Base-by-base conservation (phyloP, 2,797 vertebrate genomes). In the Clangula hyemalis region DNA sequence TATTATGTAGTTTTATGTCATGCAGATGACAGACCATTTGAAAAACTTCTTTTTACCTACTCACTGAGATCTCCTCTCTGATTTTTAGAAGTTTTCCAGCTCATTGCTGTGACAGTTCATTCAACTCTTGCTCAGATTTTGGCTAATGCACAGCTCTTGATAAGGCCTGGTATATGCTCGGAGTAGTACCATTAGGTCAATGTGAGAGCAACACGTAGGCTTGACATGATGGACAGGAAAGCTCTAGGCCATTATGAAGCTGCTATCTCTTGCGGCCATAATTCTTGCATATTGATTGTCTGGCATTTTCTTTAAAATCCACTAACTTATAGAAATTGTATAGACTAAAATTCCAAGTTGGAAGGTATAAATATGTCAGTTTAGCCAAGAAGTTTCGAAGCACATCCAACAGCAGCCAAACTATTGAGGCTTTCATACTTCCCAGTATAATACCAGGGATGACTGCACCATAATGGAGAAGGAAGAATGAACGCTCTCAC, bases 21-120 rank as follows among this genome's bases (percentile, higher is more conserved):
- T 1, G 0, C 0, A 4, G 24, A 18, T 74, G n/a, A 49, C 3
- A 56, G 3, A 4, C 6, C 4, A 53, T 56, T 39, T 66, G 19
- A 64, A 85, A 28, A 85, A 13, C 0, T 32, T 79, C 17, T 17
- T 43, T 3, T 68, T 20, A 65, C 15, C 24, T 49, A 3, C 0
- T 0, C 4, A 15, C 10, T 54, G 51, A 49, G 54, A 60, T 16
- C 20, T 79, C 66, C 15, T 54, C 17, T 64, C 49, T 24, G 17
- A 36, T 68, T 77, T 76, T 74, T 10, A 36, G 38, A 51, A 47
- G 16, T 11, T 66, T 43, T 80, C 6, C 28, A 65, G 25, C 22
- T 80, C 34, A 15, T 61, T 65, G 39, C 39, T 65, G 28, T 65
- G 39, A 43, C 13, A 32, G 39, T 16, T 65, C 39, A 32, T 41